Percentiles rank a stretch among this genome's conserved stretches.
Conservation (phyloP, 2,113 vertebrate genomes). For the Prionailurus bengalensis region DNA sequence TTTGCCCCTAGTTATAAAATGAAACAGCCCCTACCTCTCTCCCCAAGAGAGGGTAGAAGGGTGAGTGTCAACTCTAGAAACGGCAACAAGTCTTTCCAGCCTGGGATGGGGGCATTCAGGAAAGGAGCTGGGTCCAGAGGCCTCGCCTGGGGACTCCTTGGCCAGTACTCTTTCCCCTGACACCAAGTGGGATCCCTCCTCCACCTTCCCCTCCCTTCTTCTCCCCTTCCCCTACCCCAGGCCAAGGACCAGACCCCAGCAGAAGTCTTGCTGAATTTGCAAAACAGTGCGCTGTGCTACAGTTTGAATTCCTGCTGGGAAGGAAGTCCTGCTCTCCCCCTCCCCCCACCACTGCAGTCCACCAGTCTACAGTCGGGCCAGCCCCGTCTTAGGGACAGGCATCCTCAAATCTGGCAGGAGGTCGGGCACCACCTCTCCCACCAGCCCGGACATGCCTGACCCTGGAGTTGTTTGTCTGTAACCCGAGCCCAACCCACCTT, state of each 20-base stretch:
- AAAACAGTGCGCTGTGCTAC: not conserved
- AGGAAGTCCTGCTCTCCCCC: not conserved
- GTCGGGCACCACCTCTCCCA: not conserved
- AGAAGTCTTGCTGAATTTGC: not conserved
- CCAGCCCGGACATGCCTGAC: not conserved
- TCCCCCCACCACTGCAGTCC: not conserved
- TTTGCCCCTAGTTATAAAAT: not conserved
- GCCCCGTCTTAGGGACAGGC: not conserved
- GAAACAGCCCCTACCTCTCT: not conserved
- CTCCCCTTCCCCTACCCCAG: rapidly evolving
- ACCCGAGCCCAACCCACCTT: not conserved
- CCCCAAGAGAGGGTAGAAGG: not conserved
- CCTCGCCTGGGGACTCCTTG: not conserved
- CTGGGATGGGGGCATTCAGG: not conserved
- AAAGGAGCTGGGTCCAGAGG: not conserved
- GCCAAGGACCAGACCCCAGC: not conserved
- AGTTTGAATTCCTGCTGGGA: not conserved
- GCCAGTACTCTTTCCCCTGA: not conserved
- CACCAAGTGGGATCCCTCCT: not conserved
- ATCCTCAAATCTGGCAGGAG: not conserved
- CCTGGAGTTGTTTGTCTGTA: not conserved
- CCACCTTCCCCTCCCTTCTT: not conserved
- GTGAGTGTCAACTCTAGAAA: not conserved
- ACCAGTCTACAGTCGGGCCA: not conserved
- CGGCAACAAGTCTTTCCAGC: not conserved